Conservation (phyloP, 2,888 invertebrate species). For the Drosophila kanekoi region DNA sequence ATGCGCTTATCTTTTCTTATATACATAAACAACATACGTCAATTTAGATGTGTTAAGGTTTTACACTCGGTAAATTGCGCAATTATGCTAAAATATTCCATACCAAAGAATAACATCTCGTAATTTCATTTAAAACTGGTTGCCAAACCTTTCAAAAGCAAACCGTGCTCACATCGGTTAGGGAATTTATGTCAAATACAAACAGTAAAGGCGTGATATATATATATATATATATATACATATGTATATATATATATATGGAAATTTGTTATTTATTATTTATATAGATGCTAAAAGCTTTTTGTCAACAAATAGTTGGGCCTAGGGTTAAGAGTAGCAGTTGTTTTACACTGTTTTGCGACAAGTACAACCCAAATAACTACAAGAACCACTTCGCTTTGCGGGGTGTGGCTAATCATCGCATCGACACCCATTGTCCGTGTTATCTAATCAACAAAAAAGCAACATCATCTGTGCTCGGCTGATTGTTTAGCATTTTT, state of each 20-base stretch:
- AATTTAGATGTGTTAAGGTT: too few species aligned
- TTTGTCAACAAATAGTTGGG: not conserved
- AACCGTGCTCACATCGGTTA: not conserved
- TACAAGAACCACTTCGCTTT: not conserved
- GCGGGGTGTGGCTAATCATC: slow-evolving; percentile 35
- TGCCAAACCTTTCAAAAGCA: not conserved
- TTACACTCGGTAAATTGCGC: not conserved
- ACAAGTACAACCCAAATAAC: slow-evolving; percentile 4
- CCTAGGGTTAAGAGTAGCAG: slow-evolving; percentile 3
- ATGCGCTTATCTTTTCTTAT: not conserved
- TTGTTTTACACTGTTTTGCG: not conserved
- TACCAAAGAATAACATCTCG: not conserved
- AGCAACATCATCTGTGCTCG: slow-evolving; percentile 28
- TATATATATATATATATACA: not conserved
- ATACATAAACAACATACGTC: too few species aligned
- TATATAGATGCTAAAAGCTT: not conserved
- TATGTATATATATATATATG: not conserved
- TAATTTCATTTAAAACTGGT: slow-evolving; percentile 5
- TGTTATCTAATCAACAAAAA: slow-evolving; percentile 56
- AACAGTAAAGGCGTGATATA: not conserved
- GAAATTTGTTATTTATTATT: not conserved
- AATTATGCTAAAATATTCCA: not conserved
- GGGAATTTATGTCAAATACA: not conserved
- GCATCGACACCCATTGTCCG: slow-evolving; percentile 19
- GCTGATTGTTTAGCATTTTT: slow-evolving; percentile 31